A percentile compares a stretch with the other conserved stretches of the same genome.
These are phyloP conservation scores for Aplodontia rufa DNA, from an alignment of 2,113 vertebrate species.

Conservation along the genomic window DNA sequence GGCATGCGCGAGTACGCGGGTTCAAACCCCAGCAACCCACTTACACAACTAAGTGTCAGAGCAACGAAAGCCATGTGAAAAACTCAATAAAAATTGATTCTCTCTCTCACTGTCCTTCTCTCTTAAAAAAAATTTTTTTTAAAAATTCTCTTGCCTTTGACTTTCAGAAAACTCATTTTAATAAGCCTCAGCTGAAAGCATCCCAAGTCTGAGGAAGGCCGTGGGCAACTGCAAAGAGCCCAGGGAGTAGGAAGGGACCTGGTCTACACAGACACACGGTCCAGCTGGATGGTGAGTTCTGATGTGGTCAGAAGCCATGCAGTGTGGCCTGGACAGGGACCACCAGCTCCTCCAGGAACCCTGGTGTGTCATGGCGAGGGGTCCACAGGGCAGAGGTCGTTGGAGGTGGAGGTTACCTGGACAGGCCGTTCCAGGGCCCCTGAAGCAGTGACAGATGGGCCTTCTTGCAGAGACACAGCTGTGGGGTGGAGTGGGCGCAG, in stretches of 20 bases:
- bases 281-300: neutral
- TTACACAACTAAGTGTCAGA: too few relatives aligned
- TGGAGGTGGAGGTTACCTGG: neutral
- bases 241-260: neutral
- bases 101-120: too few relatives aligned
- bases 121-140: too few relatives aligned
- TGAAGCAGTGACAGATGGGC: neutral
- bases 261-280: neutral
- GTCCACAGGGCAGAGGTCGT: neutral
- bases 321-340: fast-evolving
- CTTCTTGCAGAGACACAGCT: neutral
- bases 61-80: too few relatives aligned
- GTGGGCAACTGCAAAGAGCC: neutral
- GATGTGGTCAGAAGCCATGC: neutral
- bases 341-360: fast-evolving
- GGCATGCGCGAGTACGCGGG: too few relatives aligned
- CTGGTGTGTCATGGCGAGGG: too few relatives aligned
- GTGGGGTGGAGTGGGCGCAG: neutral
- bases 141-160: neutral
- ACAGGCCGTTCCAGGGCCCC: neutral
- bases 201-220: neutral
- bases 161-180: neutral
- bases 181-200: neutral
- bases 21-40: too few relatives aligned
- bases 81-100: too few relatives aligned